These are phyloP conservation scores for Pelecanus crispus DNA, from an alignment of 2,113 vertebrate species.

Conservation along the genomic window DNA sequence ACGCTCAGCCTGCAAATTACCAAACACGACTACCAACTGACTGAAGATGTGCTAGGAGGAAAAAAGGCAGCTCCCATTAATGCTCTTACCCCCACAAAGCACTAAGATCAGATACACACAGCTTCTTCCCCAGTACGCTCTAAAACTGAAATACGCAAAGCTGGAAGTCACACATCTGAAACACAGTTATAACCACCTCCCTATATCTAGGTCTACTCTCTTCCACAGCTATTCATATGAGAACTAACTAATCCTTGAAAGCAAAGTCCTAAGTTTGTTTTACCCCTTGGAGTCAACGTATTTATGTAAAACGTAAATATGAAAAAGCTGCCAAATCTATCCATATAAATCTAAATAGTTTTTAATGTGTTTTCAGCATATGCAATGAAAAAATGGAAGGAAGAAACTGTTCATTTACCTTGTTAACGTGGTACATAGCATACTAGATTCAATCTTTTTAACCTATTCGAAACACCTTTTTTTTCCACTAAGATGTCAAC, in stretches of 20 bases:
- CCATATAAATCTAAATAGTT: not conserved
- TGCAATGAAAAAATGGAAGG: not conserved
- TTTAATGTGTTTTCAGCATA: not conserved
- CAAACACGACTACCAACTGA: not conserved
- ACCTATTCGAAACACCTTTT: not conserved
- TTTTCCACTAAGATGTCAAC: not conserved
- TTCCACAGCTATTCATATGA: not conserved
- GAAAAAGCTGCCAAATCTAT: not conserved
- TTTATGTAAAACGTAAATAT: no score
- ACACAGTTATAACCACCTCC: not conserved
- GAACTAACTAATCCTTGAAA: not conserved
- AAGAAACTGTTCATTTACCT: not conserved
- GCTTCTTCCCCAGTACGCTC: not conserved
- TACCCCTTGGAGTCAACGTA: not conserved
- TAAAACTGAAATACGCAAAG: not conserved
- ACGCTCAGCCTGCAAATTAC: not conserved
- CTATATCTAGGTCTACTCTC: not conserved
- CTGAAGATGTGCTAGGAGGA: not conserved
- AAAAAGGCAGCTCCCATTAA: not conserved
- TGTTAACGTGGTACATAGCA: not conserved
- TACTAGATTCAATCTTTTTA: not conserved
- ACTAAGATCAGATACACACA: not conserved
- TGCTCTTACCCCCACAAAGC: accelerated
- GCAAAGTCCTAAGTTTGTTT: not conserved
- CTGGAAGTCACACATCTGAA: not conserved